Evolutionary conservation across 2,113 vertebrate genomes (phyloP).

Genomic region (Vanacampus margaritifer): DNA sequence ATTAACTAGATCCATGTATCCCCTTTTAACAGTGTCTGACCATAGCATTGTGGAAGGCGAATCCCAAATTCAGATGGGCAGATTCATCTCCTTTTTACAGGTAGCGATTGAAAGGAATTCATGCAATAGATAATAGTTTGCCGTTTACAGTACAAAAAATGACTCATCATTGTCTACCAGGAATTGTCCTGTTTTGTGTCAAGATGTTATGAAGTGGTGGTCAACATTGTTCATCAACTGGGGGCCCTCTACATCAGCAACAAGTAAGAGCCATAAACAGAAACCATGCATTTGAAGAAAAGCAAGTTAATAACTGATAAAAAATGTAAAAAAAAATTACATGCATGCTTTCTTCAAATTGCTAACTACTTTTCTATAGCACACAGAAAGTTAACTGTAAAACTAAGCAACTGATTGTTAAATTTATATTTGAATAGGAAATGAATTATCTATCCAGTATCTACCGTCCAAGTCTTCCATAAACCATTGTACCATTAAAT

Average conservation of each 20-base stretch:
- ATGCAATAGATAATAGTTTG: too few species aligned
- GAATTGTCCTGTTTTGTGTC: conserved; percentile 96
- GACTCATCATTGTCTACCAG: conserved; percentile 56
- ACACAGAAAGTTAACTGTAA: background rate
- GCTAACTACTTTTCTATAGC: background rate
- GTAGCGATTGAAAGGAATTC: conserved; percentile 50
- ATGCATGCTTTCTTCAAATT: background rate
- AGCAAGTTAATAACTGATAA: background rate
- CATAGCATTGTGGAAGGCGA: conserved; percentile 91
- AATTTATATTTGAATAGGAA: background rate
- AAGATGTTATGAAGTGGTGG: conserved; percentile 92
- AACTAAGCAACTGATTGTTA: background rate
- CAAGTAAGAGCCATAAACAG: conserved; percentile 78
- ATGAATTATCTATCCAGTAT: background rate
- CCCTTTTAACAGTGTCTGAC: conserved; percentile 78
- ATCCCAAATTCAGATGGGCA: conserved; percentile 95
- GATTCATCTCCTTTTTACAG: conserved; percentile 98
- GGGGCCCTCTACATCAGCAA: conserved; percentile 92
- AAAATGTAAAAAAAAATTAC: too few species aligned
- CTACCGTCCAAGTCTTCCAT: background rate
- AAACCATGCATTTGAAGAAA: background rate
- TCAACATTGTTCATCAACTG: conserved; percentile 92
- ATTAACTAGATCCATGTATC: background rate
- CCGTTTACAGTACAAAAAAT: background rate
- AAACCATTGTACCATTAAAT: background rate